Base-by-base conservation (phyloP, 2,113 vertebrate genomes). In the Irena cyanogastra region DNA sequence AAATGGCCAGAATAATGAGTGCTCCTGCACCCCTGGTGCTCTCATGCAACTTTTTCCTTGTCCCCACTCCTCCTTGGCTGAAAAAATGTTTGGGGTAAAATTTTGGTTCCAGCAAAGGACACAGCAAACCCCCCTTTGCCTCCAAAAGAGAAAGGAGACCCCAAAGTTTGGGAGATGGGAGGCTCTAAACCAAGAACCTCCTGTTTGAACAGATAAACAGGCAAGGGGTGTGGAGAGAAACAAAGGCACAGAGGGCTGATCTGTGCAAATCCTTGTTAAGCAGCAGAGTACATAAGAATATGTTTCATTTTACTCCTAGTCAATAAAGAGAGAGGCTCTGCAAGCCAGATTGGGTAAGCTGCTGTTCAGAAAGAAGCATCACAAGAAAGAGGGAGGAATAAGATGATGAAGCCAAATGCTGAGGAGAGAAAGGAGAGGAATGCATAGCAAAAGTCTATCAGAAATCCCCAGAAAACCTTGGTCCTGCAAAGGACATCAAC, bases 191-290 rank as follows among this genome's bases (percentile, higher is more conserved):
- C 39, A 86, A 69, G 31, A 69, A 13, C 21, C 52, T 83, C 13
- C 24, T 74, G 47, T 94, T 86, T 86, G 85, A 96, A 84, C 64
- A 95, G 79, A 44, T 8, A 86, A 83, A 42, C 31, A 78, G 87
- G 47, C 79, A 77, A 78, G 47, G 47, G 54, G 42, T 54, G 37
- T 17, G 68, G 65, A 88, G 75, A 94, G 87, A 83, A 94, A 75
- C 87, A 88, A 56, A 90, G 66, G 90, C 84, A 74, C 71, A 76
- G 90, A 75, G 30, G 66, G 78, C 78, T 90, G 90, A 93, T 69
- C 70, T 93, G 79, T 4, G 2, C 78, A 95, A 95, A 90, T 91
- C 75, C 92, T 68, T 66, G 89, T 86, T 93, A 95, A 94, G 49
- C 64, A 86, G 85, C 60, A 89, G 92, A 89, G 88, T 80, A 94